phyloP scores from a whole-genome alignment of 2,797 vertebrate genomes.

The Buceros bicornis region DNA sequence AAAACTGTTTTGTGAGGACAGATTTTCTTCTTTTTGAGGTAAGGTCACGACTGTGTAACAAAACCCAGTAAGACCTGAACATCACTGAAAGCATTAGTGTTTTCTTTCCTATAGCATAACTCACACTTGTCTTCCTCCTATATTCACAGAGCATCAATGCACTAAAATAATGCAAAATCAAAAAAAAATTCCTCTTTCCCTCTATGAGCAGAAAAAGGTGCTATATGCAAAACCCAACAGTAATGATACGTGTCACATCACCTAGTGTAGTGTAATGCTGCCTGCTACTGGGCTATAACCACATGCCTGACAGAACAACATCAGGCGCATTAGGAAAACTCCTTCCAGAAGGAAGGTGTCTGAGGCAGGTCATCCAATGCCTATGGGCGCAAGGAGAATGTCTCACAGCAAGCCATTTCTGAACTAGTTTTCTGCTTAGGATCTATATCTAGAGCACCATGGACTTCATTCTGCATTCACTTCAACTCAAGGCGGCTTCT shows the following conservation, averaged over 20 bases:
- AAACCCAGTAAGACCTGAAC: not conserved
- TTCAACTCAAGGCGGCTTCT: not conserved
- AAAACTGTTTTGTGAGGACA: not conserved
- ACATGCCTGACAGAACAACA: not conserved
- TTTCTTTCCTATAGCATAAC: not conserved
- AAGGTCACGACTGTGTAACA: not conserved
- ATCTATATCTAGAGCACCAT: not conserved
- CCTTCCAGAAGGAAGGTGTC: not conserved
- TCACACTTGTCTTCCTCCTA: not conserved
- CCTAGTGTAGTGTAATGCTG: not conserved
- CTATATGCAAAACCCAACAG: not conserved
- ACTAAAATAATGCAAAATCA: not conserved
- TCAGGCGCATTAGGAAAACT: not conserved
- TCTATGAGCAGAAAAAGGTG: not conserved
- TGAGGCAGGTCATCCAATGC: not conserved
- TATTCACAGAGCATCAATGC: rapidly evolving
- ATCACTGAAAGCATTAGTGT: not conserved
- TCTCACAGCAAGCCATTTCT: not conserved
- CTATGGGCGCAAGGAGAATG: not conserved
- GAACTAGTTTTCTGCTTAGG: not conserved
- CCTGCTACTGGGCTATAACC: not conserved
- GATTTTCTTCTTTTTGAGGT: not conserved
- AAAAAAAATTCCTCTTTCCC: rapidly evolving
- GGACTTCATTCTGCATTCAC: not conserved
- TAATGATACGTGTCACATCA: not conserved